Evolutionary conservation across 2,797 vertebrate species (phyloP).

Genomic region (Phrynocephalus vlangalii): DNA sequence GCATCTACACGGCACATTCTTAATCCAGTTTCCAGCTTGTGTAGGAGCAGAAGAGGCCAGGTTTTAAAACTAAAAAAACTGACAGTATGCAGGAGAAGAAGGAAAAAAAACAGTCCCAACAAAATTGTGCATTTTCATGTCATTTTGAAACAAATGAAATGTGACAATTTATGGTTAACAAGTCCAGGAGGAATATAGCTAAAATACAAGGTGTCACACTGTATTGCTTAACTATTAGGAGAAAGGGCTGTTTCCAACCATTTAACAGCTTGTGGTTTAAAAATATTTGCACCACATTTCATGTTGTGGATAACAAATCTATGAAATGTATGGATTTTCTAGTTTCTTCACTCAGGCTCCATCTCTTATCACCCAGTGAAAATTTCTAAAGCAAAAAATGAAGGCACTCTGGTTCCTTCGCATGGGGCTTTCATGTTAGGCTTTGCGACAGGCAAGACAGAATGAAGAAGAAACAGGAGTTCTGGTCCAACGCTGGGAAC

Average conservation of each 20-base stretch:
- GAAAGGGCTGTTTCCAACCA: conserved; percentile 51
- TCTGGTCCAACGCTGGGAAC: background rate
- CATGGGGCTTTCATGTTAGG: rapidly evolving
- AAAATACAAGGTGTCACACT: conserved; percentile 62
- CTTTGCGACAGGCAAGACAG: conserved; percentile 1
- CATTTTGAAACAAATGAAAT: conserved; percentile 62
- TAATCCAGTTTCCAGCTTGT: background rate
- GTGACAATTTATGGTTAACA: conserved; percentile 62
- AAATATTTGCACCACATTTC: conserved; percentile 64
- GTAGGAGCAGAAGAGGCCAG: background rate
- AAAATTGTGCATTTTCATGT: background rate
- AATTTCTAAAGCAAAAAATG: background rate
- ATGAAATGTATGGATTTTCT: conserved; percentile 60
- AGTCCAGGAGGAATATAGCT: conserved; percentile 56
- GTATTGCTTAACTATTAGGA: conserved; percentile 62
- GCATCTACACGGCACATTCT: background rate
- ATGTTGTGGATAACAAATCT: conserved; percentile 19
- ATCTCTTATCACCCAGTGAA: rapidly evolving
- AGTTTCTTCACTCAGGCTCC: background rate
- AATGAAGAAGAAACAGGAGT: background rate
- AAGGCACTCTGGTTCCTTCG: background rate
- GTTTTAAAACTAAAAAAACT: background rate
- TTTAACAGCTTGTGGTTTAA: conserved; percentile 51
- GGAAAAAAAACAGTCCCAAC: background rate
- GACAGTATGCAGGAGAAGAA: background rate